Percentiles rank a stretch among this genome's conserved stretches.
These are phyloP conservation scores for Panorpa germanica DNA, from an alignment of 2,888 invertebrate genomes.

Conservation along the genomic window DNA sequence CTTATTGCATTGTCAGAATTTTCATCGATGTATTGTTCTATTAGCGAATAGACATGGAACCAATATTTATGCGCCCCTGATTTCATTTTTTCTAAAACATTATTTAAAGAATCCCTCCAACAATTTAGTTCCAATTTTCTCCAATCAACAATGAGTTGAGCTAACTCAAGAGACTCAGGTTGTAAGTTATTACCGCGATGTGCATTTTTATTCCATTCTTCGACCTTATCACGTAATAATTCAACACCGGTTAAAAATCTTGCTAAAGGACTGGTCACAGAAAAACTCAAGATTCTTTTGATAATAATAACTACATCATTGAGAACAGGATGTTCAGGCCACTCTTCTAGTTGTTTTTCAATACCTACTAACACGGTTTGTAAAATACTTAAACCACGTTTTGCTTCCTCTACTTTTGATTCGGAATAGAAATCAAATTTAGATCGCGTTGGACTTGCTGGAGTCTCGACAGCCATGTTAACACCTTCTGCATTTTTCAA, in stretches of 20 bases:
- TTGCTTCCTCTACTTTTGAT: constrained; percentile 58
- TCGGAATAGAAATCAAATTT: constrained; percentile 65
- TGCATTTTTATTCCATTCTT: constrained; percentile 87
- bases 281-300: constrained; percentile 44
- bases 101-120: constrained; percentile 55
- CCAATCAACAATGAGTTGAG: constrained; percentile 75
- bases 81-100: constrained; percentile 30
- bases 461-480: constrained; percentile 4
- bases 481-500: constrained; percentile 28
- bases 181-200: constrained; percentile 70
- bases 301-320: constrained; percentile 41
- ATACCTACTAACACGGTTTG: constrained; percentile 40
- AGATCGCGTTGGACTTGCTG: constrained; percentile 10
- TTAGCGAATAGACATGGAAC: constrained; percentile 66
- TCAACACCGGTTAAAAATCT: constrained; percentile 84
- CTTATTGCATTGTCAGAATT: constrained; percentile 13
- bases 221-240: constrained; percentile 60
- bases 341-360: constrained; percentile 45
- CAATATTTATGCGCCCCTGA: constrained; percentile 68
- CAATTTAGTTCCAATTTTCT: constrained; percentile 71
- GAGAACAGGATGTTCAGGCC: constrained; percentile 83
- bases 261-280: constrained; percentile 65
- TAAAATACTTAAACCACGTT: constrained; percentile 49
- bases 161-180: constrained; percentile 49
- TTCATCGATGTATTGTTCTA: constrained; percentile 36